Base-by-base conservation (phyloP, 2,888 invertebrate species). In the Morpho helenor region DNA sequence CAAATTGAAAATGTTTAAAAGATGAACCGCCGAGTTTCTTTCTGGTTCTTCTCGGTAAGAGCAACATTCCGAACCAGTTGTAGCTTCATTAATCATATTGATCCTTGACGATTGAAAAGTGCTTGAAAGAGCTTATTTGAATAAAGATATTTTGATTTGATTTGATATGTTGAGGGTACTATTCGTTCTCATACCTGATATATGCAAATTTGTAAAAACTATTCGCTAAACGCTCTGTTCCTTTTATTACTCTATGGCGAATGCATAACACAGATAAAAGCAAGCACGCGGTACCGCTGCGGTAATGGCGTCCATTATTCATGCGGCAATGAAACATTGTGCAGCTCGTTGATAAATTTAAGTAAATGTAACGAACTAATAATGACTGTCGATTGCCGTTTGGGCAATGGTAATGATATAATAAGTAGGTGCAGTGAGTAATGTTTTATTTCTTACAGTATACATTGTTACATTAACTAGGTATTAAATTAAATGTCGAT, bases 251-350 rank as follows among this genome's bases (percentile, higher is more conserved):
- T 47, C 23, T 9, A 23, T 22, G 46, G 22, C 8, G 47, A 2
- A 8, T 8, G 23, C 23, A 47, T 23, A 8, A 9, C 9, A 40
- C 16, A 56, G 56, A 56, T 50, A 56, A 56, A 56, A 39, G 56
- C 50, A 49, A 54, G 46, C 31, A 31, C 55, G 49, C 55, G 49
- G 50, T 31, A 8, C 40, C 39, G 39, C 16, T 16, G 39, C n/a
- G 49, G 50, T 56, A 56, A 56, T 56, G 49, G 50, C 45, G 8
- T 44, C 44, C 45, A 56, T 56, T 56, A 56, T 45, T 50, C 41
- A 56, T 43, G 7, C 49, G 16, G 41, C 50, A 42, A 7, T 42
- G 42, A 50, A 50, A 50, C 50, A 50, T 50, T 42, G 22, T 22
- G 40, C 22, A 7, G 22, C 8, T 16, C 42, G 22, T 50, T 50